Evolutionary conservation across 2,113 vertebrate genomes (phyloP).

Genomic region (Gyps fulvus): DNA sequence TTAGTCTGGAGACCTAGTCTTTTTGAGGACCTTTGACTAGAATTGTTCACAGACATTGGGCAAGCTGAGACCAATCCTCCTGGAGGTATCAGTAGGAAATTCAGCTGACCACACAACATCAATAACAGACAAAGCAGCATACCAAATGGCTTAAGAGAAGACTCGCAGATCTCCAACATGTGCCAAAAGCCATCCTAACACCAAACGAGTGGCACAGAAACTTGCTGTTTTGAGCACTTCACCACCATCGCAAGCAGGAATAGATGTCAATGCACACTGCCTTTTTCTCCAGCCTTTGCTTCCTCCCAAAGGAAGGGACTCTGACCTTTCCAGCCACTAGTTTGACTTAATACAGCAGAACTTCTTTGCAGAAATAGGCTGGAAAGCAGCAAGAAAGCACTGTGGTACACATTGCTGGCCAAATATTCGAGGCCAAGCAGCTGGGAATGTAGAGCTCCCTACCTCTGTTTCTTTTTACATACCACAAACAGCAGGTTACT

Average conservation of each 20-base stretch:
- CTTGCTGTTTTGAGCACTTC: neutral
- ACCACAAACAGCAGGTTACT: neutral
- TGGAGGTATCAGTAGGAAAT: neutral
- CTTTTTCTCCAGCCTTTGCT: neutral
- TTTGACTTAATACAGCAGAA: neutral
- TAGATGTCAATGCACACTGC: fast-evolving
- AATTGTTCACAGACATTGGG: neutral
- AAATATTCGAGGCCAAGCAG: neutral
- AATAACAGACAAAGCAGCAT: neutral
- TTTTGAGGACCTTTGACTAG: neutral
- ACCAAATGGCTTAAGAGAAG: neutral
- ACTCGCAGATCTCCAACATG: neutral
- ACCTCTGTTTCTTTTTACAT: neutral
- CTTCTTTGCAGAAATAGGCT: neutral
- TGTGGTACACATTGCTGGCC: neutral
- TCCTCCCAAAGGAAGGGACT: neutral
- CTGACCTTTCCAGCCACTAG: neutral
- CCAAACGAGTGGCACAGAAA: neutral
- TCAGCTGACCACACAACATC: neutral
- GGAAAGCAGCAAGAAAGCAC: neutral
- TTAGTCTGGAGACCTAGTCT: neutral
- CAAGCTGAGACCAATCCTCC: neutral
- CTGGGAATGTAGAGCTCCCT: neutral
- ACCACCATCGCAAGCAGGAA: neutral
- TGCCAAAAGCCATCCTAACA: neutral